Evolutionary conservation across 2,888 invertebrate species (phyloP), one percentile per base, ranked within the genome.

Genomic region (Hipparchia sbordonii): DNA sequence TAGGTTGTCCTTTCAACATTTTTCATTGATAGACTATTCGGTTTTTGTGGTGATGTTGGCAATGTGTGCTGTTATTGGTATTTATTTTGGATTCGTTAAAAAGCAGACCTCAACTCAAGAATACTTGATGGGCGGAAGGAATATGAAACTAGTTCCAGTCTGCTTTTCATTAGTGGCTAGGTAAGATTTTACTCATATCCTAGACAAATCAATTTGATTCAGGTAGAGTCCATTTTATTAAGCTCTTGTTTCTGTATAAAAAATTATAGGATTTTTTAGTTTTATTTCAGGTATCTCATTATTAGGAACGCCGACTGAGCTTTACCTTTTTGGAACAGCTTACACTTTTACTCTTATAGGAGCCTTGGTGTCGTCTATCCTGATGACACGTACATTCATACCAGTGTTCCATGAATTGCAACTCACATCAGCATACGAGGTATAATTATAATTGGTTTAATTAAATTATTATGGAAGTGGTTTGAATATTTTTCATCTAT

Each of bases 131-230:
- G 98, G 97, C 6, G 96, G 97, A 7, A 94, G 97, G 76, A 96
- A 95, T 82, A 97, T 98, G 97, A 94, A 95, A 71, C 94, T 96
- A 5, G 89, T 97, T 77, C 98, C 98, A 0, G 96, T 98, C 51
- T 95, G 97, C 52, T 94, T 97, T 87, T 97, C 97, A 0, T 90
- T 98, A 63, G 95, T 98, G 70, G 98, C 98, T 52, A 97, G 96
- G 96, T 96, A 90, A 86, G 84, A 48, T 66, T 39, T 54, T 7
- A 52, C 33, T 46, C 7, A 9, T 10, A 13, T 13, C 7, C 51
- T 48, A 65, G 10, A 3, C 5, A 5, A 39, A 39, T 39, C 39
- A 39, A 39, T 39, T 39, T 39, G 39, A 4, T 39, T 39, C 39
- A 39, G 39, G 39, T 39, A 4, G 1, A 4, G 39, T 39, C 23